Evolutionary conservation across 2,888 invertebrate species (phyloP).

Genomic region (Isotomurus palustris): DNA sequence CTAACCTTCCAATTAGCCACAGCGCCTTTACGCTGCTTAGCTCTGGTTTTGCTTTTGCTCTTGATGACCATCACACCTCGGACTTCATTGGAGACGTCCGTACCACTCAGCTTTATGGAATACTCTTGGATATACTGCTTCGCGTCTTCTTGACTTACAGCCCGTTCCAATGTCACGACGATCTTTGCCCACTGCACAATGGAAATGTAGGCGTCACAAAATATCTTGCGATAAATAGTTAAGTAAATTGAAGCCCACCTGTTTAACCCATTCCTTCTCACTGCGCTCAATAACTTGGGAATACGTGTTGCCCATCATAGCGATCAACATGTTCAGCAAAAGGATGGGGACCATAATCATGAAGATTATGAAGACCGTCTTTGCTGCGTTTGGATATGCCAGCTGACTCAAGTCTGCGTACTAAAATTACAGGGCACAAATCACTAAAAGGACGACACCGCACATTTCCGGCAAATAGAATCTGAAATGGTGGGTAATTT

Average conservation of each 20-base stretch:
- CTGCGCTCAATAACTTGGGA: slow-evolving; percentile 96
- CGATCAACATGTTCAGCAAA: slow-evolving; percentile 80
- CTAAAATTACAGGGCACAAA: slow-evolving; percentile 64
- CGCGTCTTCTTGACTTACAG: slow-evolving; percentile 83
- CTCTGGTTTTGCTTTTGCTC: slow-evolving; percentile 90
- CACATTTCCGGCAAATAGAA: no score
- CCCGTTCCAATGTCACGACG: slow-evolving; percentile 90
- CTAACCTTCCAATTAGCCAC: slow-evolving; percentile 95
- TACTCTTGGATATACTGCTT: slow-evolving; percentile 90
- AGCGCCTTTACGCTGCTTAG: slow-evolving; percentile 92
- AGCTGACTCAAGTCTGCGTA: slow-evolving; percentile 86
- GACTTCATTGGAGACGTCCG: slow-evolving; percentile 74
- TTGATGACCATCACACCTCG: slow-evolving; percentile 98
- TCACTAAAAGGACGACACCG: no score
- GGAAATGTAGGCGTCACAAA: background rate
- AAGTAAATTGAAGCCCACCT: slow-evolving; percentile 59
- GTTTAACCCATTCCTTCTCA: slow-evolving; percentile 98
- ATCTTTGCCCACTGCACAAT: slow-evolving; percentile 89
- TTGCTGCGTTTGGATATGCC: slow-evolving; percentile 85
- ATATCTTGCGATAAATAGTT: background rate
- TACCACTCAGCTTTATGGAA: slow-evolving; percentile 81
- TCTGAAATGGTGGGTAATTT: no score
- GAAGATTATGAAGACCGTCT: slow-evolving; percentile 93
- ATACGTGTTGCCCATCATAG: slow-evolving; percentile 99
- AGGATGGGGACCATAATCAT: slow-evolving; percentile 98